Base-by-base conservation (phyloP, 2,888 invertebrate species). In the Fissipunctia ypsillon region DNA sequence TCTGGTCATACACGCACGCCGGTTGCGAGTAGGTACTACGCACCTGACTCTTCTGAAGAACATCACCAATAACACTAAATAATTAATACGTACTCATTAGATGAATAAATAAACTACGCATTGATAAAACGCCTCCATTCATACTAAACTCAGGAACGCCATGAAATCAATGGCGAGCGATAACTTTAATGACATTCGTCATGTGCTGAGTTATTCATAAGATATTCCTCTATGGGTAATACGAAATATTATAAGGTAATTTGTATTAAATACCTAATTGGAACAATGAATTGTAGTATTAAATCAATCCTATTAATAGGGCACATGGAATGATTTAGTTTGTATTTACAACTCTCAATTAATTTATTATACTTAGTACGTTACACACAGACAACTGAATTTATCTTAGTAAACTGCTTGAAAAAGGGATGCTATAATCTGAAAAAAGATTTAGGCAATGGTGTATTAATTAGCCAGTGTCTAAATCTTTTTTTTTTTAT, bases 81-180 rank as follows among this genome's bases (percentile, higher is more conserved):
- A n/a, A n/a, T n/a, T n/a, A n/a, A n/a, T n/a, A n/a, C n/a, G n/a
- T 38, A 14, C 50, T 50, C 14, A 68, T 48, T 52, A 56, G 0
- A 57, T 22, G 4, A 52, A 78, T 65, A 70, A 67, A 69, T 48
- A 74, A 78, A 66, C 31, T 25, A 54, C 48, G 25, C 73, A 73
- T 66, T 76, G 54, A 74, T 66, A 73, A 50, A 68, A 54, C 52
- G 35, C 68, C 57, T 70, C 70, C 84, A 84, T 84, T 84, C 84
- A 84, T 80, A 63, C 22, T n/a, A 50, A 76, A 69, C 66, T 68
- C 64, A 78, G 52, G 52, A 76, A 69, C 73, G 35, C 83, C 78
- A 78, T 84, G 68, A 71, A 74, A 85, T 85, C 84, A 84, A 85
- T 85, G 84, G 78, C 52, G 38, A 68, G 70, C 84, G 84, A 81